Evolutionary conservation across 2,113 vertebrate genomes (phyloP).

Genomic region (Brachypodius melanocephalos): DNA sequence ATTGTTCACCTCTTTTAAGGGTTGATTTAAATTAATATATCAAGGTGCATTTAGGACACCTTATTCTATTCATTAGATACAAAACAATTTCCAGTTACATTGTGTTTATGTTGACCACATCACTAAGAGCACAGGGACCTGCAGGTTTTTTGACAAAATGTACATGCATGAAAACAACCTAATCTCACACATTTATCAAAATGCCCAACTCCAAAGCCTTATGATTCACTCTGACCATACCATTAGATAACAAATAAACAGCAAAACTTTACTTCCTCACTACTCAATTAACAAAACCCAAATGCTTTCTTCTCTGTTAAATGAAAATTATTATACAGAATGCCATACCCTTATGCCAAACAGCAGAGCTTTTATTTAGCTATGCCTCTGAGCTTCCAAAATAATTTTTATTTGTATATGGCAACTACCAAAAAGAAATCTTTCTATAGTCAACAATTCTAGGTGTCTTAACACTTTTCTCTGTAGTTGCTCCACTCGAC

Average conservation of each 20-base stretch:
- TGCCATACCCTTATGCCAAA: neutral
- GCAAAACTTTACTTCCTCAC: neutral
- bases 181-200: neutral
- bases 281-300: neutral
- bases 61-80: neutral
- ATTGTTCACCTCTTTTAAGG: neutral
- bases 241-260: neutral
- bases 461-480: neutral
- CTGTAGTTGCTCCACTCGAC: neutral
- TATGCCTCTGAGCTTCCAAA: neutral
- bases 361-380: neutral
- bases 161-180: neutral
- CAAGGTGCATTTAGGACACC: neutral
- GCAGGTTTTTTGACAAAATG: neutral
- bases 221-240: neutral
- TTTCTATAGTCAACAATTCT: neutral
- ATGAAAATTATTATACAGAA: neutral
- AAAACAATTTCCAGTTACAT: neutral
- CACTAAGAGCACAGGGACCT: neutral
- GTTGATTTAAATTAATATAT: neutral
- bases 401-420: neutral
- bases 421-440: neutral
- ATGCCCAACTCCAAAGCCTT: neutral
- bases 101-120: neutral
- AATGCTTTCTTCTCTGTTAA: neutral